Evolutionary conservation across 1,140 invertebrate genomes (phyloP), one percentile per base, ranked within the genome.

Genomic region (Drosophila mauritiana): DNA sequence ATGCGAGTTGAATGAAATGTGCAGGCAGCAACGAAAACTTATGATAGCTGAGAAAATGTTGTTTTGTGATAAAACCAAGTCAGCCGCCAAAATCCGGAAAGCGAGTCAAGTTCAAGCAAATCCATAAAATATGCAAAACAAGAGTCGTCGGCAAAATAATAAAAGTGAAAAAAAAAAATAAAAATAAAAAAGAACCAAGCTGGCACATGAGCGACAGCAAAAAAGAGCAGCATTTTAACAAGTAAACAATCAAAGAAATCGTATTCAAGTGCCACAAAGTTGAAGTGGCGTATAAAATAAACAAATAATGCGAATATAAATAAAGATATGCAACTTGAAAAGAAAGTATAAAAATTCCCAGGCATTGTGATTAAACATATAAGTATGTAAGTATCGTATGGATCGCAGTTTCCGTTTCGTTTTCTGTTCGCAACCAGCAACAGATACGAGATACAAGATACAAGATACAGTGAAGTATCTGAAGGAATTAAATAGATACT

Each of bases 201-300:
- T 45, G 64, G 37, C 64, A 65, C 52, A 20, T 65, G 64, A 68
- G 61, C 37, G 64, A 65, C 61, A 45, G 37, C 12, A 12, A 39
- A 39, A 39, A 64, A 17, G 17, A 59, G 43, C 61, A 62, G 65
- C 64, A 36, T 43, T 25, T 65, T 27, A 62, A 40, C 31, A 65
- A 67, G 45, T 39, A 42, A 68, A 52, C 45, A 36, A 52, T 51
- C 64, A 52, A 64, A 49, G 22, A 65, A 31, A 65, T 67, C 46
- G 27, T 53, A 34, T 65, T 68, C 64, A 65, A 68, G 25, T 68
- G 61, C 45, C 58, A 61, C 37, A 51, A 31, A 68, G 46, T 65
- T 45, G 22, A 13, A 53, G 46, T 31, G 52, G 64, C 64, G 61
- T 52, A 25, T 31, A 43, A 42, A 65, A 36, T 52, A 51, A 62